Conservation (phyloP, 2,113 vertebrate species). For the Corythornis vintsioides region DNA sequence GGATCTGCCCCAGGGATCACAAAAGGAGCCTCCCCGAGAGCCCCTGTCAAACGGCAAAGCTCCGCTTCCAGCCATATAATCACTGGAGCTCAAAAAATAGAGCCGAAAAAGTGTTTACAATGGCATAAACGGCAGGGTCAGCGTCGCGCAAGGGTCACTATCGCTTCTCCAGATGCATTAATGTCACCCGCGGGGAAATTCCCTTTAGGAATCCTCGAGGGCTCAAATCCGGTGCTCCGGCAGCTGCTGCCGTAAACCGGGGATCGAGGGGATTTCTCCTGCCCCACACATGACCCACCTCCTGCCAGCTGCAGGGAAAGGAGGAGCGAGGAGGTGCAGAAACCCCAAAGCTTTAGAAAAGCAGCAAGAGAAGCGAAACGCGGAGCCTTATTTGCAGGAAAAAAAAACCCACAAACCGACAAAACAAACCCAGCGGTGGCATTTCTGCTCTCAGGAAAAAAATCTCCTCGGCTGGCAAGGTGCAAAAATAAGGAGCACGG, state of each 20-base stretch:
- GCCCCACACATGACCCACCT: accelerated
- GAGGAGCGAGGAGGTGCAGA: no score
- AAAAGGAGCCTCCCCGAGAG: not conserved
- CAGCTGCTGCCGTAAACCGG: accelerated
- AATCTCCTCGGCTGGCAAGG: accelerated
- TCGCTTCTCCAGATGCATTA: not conserved
- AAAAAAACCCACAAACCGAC: no score
- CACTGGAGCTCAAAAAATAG: not conserved
- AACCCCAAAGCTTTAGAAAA: accelerated
- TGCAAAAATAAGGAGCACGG: accelerated
- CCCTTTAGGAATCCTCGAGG: not conserved
- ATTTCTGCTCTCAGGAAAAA: accelerated
- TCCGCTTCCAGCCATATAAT: not conserved
- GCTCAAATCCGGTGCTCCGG: accelerated
- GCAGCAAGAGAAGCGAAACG: not conserved
- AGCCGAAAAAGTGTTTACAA: not conserved
- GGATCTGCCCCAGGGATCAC: not conserved
- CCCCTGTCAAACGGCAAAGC: not conserved
- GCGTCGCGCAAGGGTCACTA: not conserved
- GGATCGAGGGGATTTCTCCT: not conserved
- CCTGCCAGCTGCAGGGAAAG: not conserved
- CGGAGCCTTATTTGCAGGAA: not conserved
- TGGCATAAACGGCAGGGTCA: not conserved
- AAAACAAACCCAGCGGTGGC: not conserved
- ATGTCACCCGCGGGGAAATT: not conserved